Base-by-base conservation (phyloP, 2,888 invertebrate species). In the Eilema depressum region DNA sequence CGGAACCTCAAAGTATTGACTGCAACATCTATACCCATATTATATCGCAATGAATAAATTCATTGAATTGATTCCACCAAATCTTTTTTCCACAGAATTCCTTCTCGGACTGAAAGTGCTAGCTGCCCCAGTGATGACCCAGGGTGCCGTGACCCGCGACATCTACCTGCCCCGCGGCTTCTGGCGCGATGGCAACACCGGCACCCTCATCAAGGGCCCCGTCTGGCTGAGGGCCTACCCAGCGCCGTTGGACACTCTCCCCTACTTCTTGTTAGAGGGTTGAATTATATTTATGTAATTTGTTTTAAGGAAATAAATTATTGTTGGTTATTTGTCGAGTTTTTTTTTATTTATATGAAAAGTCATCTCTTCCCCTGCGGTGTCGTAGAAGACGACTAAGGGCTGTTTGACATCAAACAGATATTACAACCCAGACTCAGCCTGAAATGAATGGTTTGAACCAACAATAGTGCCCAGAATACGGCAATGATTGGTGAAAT, bases 151-250 rank as follows among this genome's bases (percentile, higher is more conserved):
- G 0, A 85, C 92, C 7, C 95, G 98, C n/a, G 94, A 97, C 87
- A 91, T 98, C 59, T 97, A 97, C 92, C 92, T 97, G n/a, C 98
- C 98, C 0, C 87, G 78, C 0, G 98, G 98, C 0, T 88, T 74
- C n/a, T 98, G 98, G 98, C 88, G 86, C 17, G 97, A 96, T 85
- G 94, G 93, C n/a, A 83, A 86, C 75, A 84, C 81, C 0, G 93
- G 93, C 0, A 84, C 82, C 0, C 66, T 86, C 1, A 85, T 95
- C 77, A 72, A 84, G 53, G 97, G 97, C 1, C 96, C 96, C 0
- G 74, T 79, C 4, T 96, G 96, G 94, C 81, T 97, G 8, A 81
- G 81, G 17, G 90, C 96, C 86, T 97, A 97, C 88, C 88, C 96
- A 1, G 97, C 97, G 0, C 96, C 97, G 0, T 87, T 97, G 7